These are phyloP conservation scores for Microcebus lehilahytsara DNA, from an alignment of 2,113 vertebrate genomes.

Conservation along the genomic window DNA sequence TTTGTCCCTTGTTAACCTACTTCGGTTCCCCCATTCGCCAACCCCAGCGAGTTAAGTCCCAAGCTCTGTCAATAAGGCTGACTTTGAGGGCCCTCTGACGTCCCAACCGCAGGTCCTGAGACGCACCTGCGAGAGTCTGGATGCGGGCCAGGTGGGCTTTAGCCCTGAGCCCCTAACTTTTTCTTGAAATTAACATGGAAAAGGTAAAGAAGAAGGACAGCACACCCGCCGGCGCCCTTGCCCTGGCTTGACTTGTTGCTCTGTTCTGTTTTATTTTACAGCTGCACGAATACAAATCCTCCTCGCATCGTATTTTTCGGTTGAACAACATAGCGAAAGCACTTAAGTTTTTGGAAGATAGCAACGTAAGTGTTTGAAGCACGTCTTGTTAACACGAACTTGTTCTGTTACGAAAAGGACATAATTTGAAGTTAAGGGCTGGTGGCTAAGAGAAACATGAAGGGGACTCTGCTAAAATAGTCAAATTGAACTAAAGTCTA, in stretches of 20 bases:
- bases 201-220: background rate
- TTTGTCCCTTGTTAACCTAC: background rate
- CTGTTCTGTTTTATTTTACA: conserved; percentile 76
- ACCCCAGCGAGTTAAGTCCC: background rate
- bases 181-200: background rate
- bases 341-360: conserved; percentile 94
- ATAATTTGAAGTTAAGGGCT: accelerated
- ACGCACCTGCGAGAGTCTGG: background rate
- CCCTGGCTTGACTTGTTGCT: accelerated
- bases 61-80: background rate
- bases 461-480: background rate
- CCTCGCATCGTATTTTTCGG: conserved; percentile 96
- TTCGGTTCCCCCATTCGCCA: background rate
- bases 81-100: background rate
- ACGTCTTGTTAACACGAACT: background rate
- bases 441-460: accelerated
- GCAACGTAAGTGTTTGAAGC: conserved; percentile 90
- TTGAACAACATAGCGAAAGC: conserved; percentile 99
- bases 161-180: background rate
- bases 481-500: too few species aligned
- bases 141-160: background rate
- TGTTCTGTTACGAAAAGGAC: background rate
- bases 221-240: accelerated
- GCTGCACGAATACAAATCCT: conserved; percentile 95
- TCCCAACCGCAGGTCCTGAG: accelerated